These are phyloP conservation scores for Anthopleura xanthogrammica DNA, from an alignment of 92 coral and sea anemone genomes.

Conservation along the genomic window DNA sequence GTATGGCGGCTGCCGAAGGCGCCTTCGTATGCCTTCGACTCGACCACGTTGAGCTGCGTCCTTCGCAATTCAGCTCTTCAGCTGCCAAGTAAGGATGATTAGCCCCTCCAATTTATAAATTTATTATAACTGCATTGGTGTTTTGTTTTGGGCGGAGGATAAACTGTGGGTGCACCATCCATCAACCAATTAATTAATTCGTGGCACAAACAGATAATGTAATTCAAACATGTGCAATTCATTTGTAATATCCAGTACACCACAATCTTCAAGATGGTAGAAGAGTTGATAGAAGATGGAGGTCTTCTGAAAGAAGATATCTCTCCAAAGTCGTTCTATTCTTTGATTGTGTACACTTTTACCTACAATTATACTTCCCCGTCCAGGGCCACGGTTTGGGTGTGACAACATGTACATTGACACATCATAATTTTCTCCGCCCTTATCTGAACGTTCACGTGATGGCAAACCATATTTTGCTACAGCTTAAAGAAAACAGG, in stretches of 20 bases:
- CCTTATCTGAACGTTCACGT: slow-evolving; percentile 20
- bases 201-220: slow-evolving; percentile 42
- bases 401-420: slow-evolving; percentile 11
- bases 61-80: no score
- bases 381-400: slow-evolving; percentile 22
- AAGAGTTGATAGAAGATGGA: slow-evolving; percentile 21
- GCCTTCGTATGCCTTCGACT: no score
- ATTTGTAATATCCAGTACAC: slow-evolving; percentile 35
- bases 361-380: slow-evolving; percentile 35
- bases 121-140: slow-evolving; percentile 38
- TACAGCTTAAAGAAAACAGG: slow-evolving; percentile 3
- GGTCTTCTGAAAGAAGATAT: slow-evolving; percentile 10
- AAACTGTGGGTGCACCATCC: slow-evolving; percentile 40
- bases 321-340: slow-evolving; percentile 20
- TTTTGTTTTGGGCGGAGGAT: slow-evolving; percentile 37
- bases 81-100: no score
- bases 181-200: slow-evolving; percentile 24
- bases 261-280: slow-evolving; percentile 26
- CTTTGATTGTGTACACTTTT: slow-evolving; percentile 39
- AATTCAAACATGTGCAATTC: slow-evolving; percentile 45
- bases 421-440: slow-evolving; percentile 5
- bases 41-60: no score
- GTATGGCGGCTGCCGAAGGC: no score
- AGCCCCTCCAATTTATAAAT: no score
- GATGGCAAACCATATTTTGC: slow-evolving; percentile 17